A percentile compares a stretch with the other conserved stretches of the same genome.
phyloP scores from a whole-genome alignment of 2,113 vertebrate species.

The Leptosomus discolor region DNA sequence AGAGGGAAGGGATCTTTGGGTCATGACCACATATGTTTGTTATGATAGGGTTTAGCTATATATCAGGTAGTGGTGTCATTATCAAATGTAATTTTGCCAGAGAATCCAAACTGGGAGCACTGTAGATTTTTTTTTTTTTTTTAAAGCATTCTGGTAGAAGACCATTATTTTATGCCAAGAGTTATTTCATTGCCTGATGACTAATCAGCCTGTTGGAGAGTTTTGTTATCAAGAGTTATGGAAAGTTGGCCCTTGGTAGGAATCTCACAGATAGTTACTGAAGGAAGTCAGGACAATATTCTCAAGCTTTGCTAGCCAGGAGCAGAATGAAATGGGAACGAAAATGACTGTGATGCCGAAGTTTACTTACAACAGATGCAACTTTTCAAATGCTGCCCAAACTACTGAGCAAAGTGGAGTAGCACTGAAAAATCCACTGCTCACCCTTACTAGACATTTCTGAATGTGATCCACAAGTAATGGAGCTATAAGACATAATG shows the following conservation, averaged over 20 bases:
- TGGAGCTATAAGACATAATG: neutral
- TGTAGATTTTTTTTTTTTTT: neutral
- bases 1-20: neutral
- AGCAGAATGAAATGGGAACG: neutral
- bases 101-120: neutral
- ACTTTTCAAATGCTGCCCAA: neutral
- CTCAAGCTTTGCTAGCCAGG: neutral
- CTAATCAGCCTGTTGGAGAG: neutral
- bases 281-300: neutral
- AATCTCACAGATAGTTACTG: constrained; percentile 47
- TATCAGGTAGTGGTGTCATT: neutral
- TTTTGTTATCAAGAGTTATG: neutral
- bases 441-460: neutral
- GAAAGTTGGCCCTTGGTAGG: constrained; percentile 16
- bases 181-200: neutral
- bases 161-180: neutral
- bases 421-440: neutral
- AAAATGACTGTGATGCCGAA: neutral
- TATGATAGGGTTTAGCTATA: neutral
- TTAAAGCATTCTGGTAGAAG: neutral
- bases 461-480: neutral
- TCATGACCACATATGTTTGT: neutral
- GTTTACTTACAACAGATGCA: neutral
- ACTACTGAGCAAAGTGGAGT: neutral
- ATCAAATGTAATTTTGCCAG: neutral